These are phyloP conservation scores for Microhierax caerulescens DNA, from an alignment of 2,797 vertebrate genomes.

Conservation along the genomic window DNA sequence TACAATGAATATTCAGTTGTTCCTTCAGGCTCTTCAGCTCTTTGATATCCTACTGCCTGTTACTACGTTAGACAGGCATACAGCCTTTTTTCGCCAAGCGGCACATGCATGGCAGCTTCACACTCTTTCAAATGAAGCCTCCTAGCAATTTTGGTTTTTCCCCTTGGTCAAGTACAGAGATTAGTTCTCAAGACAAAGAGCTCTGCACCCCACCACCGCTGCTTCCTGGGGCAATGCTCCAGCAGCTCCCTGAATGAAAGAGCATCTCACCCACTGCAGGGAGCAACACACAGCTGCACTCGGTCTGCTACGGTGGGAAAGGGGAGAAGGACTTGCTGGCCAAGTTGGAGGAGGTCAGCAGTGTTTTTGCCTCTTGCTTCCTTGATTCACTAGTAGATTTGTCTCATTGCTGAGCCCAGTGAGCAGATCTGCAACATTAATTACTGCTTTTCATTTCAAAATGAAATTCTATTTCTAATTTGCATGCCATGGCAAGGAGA, in stretches of 20 bases:
- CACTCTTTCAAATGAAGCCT: background rate
- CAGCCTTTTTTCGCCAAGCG: background rate
- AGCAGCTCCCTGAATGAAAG: background rate
- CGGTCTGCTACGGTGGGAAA: background rate
- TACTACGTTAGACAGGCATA: background rate
- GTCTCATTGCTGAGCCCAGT: constrained; percentile 45
- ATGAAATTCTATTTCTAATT: background rate
- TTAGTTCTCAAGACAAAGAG: constrained; percentile 49
- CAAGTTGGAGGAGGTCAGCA: constrained; percentile 35
- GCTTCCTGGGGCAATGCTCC: constrained; percentile 37
- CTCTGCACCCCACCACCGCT: background rate
- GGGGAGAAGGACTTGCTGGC: constrained; percentile 18
- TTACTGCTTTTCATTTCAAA: background rate
- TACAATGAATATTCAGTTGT: constrained; percentile 37
- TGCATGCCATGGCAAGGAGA: background rate
- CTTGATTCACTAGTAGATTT: constrained; percentile 44
- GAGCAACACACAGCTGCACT: constrained; percentile 15
- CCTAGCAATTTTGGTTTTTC: background rate
- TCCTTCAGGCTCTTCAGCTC: background rate
- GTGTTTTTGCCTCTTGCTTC: constrained; percentile 57
- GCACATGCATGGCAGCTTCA: background rate
- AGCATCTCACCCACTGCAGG: background rate
- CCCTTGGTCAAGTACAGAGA: constrained; percentile 15
- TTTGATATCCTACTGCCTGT: constrained; percentile 30
- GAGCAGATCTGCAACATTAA: constrained; percentile 52